Base-by-base conservation (phyloP, 53 echinoderm and acorn worm species). In the Antedon mediterranea region DNA sequence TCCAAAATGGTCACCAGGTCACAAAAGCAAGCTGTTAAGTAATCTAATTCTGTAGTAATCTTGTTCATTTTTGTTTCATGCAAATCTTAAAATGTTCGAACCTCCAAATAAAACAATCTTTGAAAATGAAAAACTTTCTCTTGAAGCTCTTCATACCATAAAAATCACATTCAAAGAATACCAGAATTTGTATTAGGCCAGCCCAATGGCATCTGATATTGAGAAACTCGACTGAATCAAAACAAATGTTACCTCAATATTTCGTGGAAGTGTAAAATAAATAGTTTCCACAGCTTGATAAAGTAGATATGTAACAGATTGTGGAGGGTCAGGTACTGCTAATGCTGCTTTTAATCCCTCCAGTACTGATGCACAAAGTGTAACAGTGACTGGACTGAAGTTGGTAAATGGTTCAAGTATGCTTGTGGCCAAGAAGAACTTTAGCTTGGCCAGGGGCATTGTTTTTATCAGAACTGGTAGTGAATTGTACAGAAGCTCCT, bases 241-340 rank as follows among this genome's bases (percentile, higher is more conserved):
- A 6, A 37, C 11, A 6, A 11, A 4, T 37, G 4, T 37, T 57
- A 91, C 91, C 88, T 78, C 72, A 11, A 78, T 14, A 72, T 82
- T 31, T 13, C 70, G 74, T 34, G 88, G 81, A 34, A 91, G 30
- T 14, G 85, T 81, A 31, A 76, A 33, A 80, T 85, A 91, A 4
- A 91, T 43, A 33, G 83, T 84, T 30, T 83, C 73, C 31, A 88
- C 85, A 32, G 81, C 75, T 43, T 88, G 33, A 42, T 86, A 78
- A 31, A 91, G 73, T 30, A 88, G 34, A 8, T 44, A 32, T 27
- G 83, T 81, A 18, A 76, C 78, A 0, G 86, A 88, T 23, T 84
- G 91, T 23, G 91, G 84, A 30, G 86, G 88, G 34, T 91, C 91
- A 13, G 81, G 70, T 27, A 88, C 71, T 84, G 31, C 32, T 15